Evolutionary conservation across 2,113 vertebrate species (phyloP).

Genomic region (Lagopus leucura): DNA sequence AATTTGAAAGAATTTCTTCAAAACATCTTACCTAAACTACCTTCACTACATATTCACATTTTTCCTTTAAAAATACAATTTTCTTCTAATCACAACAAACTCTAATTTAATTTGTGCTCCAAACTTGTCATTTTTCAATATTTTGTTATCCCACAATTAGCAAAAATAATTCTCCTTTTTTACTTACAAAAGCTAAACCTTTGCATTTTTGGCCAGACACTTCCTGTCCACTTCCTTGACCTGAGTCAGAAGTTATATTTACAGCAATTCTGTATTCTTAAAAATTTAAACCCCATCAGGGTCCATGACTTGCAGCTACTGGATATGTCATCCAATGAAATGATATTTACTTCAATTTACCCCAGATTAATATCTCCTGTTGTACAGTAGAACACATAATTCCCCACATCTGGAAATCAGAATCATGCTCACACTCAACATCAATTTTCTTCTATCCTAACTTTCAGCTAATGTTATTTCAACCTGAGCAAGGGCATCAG

Average conservation of each 20-base stretch:
- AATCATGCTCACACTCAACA: not conserved
- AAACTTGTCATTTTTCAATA: not conserved
- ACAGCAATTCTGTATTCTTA: not conserved
- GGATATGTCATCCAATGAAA: not conserved
- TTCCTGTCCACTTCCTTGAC: not conserved
- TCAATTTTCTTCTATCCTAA: not conserved
- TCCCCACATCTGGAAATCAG: not conserved
- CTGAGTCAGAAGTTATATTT: not conserved
- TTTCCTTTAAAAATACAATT: not conserved
- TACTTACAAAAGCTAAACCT: not conserved
- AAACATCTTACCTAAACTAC: not conserved
- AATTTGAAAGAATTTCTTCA: not conserved
- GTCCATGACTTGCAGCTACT: not conserved
- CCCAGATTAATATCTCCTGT: fast-evolving
- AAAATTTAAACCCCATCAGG: not conserved
- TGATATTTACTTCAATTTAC: not conserved
- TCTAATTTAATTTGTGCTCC: not conserved
- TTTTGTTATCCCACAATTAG: not conserved
- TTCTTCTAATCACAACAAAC: not conserved
- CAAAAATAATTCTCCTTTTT: not conserved
- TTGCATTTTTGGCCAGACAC: not conserved
- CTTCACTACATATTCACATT: not conserved
- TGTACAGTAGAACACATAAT: not conserved
- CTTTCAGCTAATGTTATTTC: not conserved
- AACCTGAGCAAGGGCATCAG: not conserved